Base-by-base conservation (phyloP, 2,888 invertebrate species). In the Globia sparganii region DNA sequence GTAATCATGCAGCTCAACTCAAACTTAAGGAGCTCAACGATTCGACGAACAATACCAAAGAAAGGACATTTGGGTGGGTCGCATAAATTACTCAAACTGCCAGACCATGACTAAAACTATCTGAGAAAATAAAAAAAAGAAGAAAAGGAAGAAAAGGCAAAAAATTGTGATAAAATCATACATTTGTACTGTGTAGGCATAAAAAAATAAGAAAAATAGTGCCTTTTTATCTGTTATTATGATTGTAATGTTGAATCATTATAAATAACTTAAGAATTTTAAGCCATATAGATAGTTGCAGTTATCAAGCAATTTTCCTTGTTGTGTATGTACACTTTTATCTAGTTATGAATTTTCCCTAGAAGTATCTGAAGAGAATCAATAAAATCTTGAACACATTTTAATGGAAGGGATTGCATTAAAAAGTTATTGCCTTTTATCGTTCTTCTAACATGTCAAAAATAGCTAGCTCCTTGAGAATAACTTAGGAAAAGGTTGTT, bases 171-270 rank as follows among this genome's bases (percentile, higher is more conserved):
- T 81, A 68, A 64, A 53, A 77, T n/a, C 28, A 58, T 62, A 56
- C n/a, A 58, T n/a, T 2, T 56, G 4, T 28, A 58, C 28, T 21
- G 0, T 40, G 1, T 49, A 31, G 31, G 40, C 40, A 61, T 21
- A 34, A 77, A 77, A 34, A 75, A 53, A 76, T 61, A 56, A 66
- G 78, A 62, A 79, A 82, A 66, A 77, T 0, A 43, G 25, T 76
- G 21, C 37, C 0, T 80, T 43, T 4, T 43, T 43, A 13, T 13
- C 4, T 59, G 40, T 61, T 66, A 46, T 82, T 78, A n/a, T 46
- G n/a, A n/a, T n/a, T n/a, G 6, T 40, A 46, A n/a, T 46, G 43
- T 43, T 46, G 83, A 76, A 56, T 75, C 58, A 75, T 81, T 75
- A 0, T 58, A 28, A 46, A 4, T 58, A 34, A 15, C 34, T 56